phyloP scores from a whole-genome alignment of 2,797 vertebrate species.

The Hydrolagus colliei region DNA sequence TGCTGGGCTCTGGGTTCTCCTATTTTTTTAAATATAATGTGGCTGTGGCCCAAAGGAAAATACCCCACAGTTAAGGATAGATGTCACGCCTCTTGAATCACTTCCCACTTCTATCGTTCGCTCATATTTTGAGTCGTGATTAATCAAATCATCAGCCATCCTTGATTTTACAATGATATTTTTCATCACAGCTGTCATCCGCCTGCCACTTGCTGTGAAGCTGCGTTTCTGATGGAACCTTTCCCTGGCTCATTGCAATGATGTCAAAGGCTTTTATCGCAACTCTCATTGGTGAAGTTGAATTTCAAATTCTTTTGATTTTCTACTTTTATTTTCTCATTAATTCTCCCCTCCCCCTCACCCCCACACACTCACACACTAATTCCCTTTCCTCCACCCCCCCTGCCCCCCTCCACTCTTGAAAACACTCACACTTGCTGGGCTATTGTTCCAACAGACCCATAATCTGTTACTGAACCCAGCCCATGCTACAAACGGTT shows the following conservation, averaged over 20 bases:
- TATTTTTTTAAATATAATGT: neutral
- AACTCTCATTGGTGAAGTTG: neutral
- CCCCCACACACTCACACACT: no score
- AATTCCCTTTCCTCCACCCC: no score
- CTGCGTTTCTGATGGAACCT: neutral
- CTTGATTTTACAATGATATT: constrained; percentile 17
- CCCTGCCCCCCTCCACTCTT: neutral
- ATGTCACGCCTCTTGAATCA: neutral
- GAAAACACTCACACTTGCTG: neutral
- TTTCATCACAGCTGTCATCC: neutral
- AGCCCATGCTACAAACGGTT: no score
- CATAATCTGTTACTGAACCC: no score
- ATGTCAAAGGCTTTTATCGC: constrained; percentile 10
- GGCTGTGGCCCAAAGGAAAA: no score
- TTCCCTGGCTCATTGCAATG: constrained; percentile 14
- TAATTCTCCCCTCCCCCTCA: no score
- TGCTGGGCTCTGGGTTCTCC: no score
- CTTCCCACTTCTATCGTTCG: neutral
- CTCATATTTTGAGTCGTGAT: constrained; percentile 13
- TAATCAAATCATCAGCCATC: constrained; percentile 17
- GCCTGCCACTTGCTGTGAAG: constrained; percentile 5
- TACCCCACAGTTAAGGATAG: neutral
- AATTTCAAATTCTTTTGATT: neutral
- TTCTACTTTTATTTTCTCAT: neutral
- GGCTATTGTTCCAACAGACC: neutral